Evolutionary conservation across 2,797 vertebrate species (phyloP), one percentile per base, ranked within the genome.

Genomic region (Myotis findleyi): DNA sequence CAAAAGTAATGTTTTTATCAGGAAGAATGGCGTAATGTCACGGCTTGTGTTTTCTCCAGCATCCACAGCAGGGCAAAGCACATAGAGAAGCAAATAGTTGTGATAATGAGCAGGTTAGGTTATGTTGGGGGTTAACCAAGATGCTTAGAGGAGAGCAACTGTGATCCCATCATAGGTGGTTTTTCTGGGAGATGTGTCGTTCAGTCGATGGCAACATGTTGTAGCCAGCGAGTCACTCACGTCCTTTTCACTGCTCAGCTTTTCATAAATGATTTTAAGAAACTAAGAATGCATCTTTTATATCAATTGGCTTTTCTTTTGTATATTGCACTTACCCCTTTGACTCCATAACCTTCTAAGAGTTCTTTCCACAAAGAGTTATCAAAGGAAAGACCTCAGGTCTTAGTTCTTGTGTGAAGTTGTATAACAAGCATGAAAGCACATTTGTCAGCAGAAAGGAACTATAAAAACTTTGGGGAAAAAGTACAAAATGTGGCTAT

Each of bases 1-100:
- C 89, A 27, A 57, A 96, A 69, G 49, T 71, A 66, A 87, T 83
- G 79, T 68, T 91, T 93, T 53, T 79, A 51, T 71, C 13, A 82
- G 59, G 16, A 92, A 79, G 87, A 96, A 93, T 80, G 27, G 66
- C 18, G 0, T 2, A 47, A 91, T 36, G 8, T 62, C 75, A 89
- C 41, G 17, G 17, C 0, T 66, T 2, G 0, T 49, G 23, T 86
- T 86, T 94, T 71, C 69, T 80, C 18, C 3, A 44, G 55, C 73
- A 84, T 30, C 72, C 30, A 10, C 10, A 49, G n/a, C 57, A 84
- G 53, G 85, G 38, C 27, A 93, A 80, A 82, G 38, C 0, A 11
- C 3, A 62, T 20, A 47, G 0, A 87, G 51, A 23, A 89, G 44
- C 0, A 96, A 96, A 88, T 53, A 0, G 38, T 62, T 94, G 59